A percentile compares a stretch with the other conserved stretches of the same genome.
Evolutionary conservation across 2,888 invertebrate species (phyloP).

Genomic region (Danaus chrysippus): DNA sequence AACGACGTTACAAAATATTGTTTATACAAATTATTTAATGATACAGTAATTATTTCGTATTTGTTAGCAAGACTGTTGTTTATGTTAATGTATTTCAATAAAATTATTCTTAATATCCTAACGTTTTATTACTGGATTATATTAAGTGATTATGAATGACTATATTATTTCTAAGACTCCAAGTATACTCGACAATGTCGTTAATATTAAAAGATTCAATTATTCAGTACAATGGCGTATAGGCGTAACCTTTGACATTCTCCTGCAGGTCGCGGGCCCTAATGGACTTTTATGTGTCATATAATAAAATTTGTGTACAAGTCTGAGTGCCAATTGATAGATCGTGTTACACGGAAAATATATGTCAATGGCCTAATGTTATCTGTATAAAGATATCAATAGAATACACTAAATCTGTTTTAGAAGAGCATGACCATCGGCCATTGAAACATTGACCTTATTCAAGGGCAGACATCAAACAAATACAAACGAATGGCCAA

Average conservation of each 20-base stretch:
- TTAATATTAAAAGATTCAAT: background rate
- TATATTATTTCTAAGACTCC: too few species aligned
- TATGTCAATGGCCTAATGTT: conserved; percentile 9
- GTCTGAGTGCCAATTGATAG: conserved; percentile 50
- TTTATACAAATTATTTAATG: too few species aligned
- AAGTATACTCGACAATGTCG: too few species aligned
- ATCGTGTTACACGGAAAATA: conserved; percentile 29
- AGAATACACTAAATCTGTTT: background rate
- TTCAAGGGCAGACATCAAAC: conserved; percentile 10
- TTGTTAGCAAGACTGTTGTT: too few species aligned
- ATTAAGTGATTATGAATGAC: too few species aligned
- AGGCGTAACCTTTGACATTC: conserved; percentile 52
- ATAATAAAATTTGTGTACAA: conserved; percentile 54
- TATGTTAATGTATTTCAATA: too few species aligned
- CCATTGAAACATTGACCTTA: conserved; percentile 6
- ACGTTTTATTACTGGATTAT: too few species aligned
- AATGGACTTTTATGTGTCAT: conserved; percentile 59
- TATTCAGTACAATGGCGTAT: conserved; percentile 14
- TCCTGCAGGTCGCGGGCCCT: conserved; percentile 41
- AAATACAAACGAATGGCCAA: background rate
- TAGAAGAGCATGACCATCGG: background rate
- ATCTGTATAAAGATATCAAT: conserved; percentile 1
- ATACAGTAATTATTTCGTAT: too few species aligned
- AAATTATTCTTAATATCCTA: too few species aligned
- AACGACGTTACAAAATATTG: too few species aligned